Evolutionary conservation across 2,888 invertebrate genomes (phyloP), one percentile per base, ranked within the genome.

Genomic region (Acrocyrtus sp.): DNA sequence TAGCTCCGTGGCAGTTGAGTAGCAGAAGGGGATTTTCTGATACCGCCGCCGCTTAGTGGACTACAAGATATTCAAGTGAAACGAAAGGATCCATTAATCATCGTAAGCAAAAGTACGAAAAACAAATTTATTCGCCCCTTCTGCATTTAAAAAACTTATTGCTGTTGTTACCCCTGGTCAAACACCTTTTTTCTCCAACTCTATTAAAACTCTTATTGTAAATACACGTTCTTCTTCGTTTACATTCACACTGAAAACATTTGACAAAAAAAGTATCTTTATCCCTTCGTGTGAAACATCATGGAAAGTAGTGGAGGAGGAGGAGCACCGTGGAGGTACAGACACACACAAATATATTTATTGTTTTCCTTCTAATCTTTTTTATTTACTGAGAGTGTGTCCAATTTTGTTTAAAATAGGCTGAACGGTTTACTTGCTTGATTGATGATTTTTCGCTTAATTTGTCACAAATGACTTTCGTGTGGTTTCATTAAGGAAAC

Each of bases 311-410:
- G 63, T 70, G 70, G 70, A 6, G 61, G 63, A 63, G 70, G 70
- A 70, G 70, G 63, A 58, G 70, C 70, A 12, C 70, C 70, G 51
- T 70, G 70, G 70, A 70, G 70, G 70, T 70, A 70, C 19, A 63
- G 34, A 57, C 6, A 70, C 19, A 63, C 34, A 57, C 6, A 39
- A 17, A 22, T 10, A 27, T 27, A 12, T 54, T 12, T 29, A 17
- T 26, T 17, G 27, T 22, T 48, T 47, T 60, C 29, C 34, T 21
- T 22, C 22, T 56, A 19, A 15, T 21, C 63, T 5, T 27, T 63
- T 63, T 63, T 12, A 51, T n/a, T n/a, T n/a, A n/a, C n/a, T 19
- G 39, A 50, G 50, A 61, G 15, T 41, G 45, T n/a, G n/a, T n/a
- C n/a, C n/a, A n/a, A n/a, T n/a, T n/a, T n/a, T n/a, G n/a, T n/a